phyloP scores from a whole-genome alignment of 2,888 invertebrate species.

The Leucozona laternaria region DNA sequence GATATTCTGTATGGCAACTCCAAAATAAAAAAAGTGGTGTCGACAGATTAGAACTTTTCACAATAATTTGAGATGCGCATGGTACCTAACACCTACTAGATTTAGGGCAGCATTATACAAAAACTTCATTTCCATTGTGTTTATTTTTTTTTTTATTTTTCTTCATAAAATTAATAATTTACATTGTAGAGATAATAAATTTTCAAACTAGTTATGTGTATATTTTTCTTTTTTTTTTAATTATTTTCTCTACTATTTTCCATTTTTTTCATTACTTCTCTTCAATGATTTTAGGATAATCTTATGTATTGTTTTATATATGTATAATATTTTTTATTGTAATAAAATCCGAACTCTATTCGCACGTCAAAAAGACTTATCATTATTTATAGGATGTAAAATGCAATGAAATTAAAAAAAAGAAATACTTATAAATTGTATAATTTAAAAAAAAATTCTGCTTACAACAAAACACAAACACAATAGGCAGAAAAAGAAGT shows the following conservation, averaged over 20 bases:
- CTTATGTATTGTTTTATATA: conserved; percentile 30
- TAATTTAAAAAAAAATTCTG: conserved; percentile 55
- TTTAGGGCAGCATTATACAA: too few relatives aligned
- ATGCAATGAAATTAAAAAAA: conserved; percentile 53
- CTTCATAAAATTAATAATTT: conserved; percentile 74
- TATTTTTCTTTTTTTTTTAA: conserved; percentile 49
- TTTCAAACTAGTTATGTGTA: conserved; percentile 66
- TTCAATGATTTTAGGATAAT: conserved; percentile 53
- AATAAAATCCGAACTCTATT: conserved; percentile 66
- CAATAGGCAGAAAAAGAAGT: conserved; percentile 6
- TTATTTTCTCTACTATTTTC: conserved; percentile 21
- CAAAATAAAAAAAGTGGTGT: too few relatives aligned
- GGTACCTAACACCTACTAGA: too few relatives aligned
- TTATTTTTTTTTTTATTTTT: conserved; percentile 45
- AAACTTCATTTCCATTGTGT: neutral
- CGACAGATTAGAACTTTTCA: too few relatives aligned
- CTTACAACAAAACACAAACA: conserved; percentile 68
- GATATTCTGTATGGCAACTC: too few relatives aligned
- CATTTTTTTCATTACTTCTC: conserved; percentile 13
- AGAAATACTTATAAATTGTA: conserved; percentile 33
- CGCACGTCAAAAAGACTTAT: conserved; percentile 67
- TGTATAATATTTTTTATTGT: conserved; percentile 39
- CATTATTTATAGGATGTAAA: conserved; percentile 44
- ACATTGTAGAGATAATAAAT: conserved; percentile 66
- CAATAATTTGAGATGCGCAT: too few relatives aligned